Percentiles rank a stretch among this genome's conserved stretches.
These are phyloP conservation scores for Lucifuga dentata DNA, from an alignment of 2,113 vertebrate species.

Conservation along the genomic window DNA sequence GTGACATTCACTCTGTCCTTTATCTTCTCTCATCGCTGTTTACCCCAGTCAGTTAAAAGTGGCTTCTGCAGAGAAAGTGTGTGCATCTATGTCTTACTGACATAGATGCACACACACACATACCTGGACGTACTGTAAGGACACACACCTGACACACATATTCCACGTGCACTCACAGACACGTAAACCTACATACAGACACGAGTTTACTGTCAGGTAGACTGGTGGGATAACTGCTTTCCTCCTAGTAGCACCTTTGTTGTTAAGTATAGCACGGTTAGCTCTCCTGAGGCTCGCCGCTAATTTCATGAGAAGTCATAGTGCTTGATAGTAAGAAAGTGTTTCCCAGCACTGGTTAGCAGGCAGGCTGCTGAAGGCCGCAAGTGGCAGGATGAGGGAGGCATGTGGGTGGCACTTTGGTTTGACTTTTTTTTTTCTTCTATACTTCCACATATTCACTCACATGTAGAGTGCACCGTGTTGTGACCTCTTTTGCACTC, in stretches of 20 bases:
- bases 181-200: not conserved
- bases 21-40: slow-evolving; percentile 88
- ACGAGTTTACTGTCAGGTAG: slow-evolving; percentile 46
- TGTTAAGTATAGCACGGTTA: slow-evolving; percentile 34
- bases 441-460: slow-evolving; percentile 26
- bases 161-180: not conserved
- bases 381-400: slow-evolving; percentile 49
- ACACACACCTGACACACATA: not conserved
- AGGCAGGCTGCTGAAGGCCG: slow-evolving; percentile 43
- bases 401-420: slow-evolving; percentile 59
- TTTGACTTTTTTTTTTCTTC: slow-evolving; percentile 54
- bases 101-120: slow-evolving; percentile 38
- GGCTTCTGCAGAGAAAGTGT: slow-evolving; percentile 83
- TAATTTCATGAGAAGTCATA: slow-evolving; percentile 34
- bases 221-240: slow-evolving; percentile 47
- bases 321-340: slow-evolving; percentile 42
- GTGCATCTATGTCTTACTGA: slow-evolving; percentile 83
- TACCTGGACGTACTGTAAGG: slow-evolving; percentile 53
- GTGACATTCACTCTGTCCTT: slow-evolving; percentile 85
- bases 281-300: slow-evolving; percentile 27
- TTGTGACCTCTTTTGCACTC: slow-evolving; percentile 48
- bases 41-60: slow-evolving; percentile 90
- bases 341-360: slow-evolving; percentile 55
- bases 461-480: slow-evolving; percentile 2
- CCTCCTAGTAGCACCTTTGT: not conserved